Conservation (phyloP, 2,797 vertebrate species). For the Gymnoscopelus braueri region DNA sequence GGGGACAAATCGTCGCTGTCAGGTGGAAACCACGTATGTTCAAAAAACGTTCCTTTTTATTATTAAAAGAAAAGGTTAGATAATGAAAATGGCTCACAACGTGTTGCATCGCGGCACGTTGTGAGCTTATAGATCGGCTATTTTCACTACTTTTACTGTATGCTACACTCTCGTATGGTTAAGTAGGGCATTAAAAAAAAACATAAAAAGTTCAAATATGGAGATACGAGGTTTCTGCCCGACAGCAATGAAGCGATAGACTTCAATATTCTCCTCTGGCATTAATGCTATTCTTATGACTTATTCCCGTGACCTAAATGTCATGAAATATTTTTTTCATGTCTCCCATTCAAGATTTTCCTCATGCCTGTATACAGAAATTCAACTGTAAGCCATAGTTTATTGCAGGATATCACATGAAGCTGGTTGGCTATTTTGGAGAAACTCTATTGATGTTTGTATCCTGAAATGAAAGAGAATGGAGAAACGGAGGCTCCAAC, state of each 20-base stretch:
- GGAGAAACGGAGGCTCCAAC: conserved; percentile 67
- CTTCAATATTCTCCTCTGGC: not conserved
- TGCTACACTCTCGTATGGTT: too few species aligned
- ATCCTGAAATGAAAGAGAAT: conserved; percentile 54
- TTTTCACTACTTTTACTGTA: too few species aligned
- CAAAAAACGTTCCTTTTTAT: too few species aligned
- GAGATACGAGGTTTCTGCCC: conserved; percentile 35
- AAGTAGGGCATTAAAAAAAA: too few species aligned
- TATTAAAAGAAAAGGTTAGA: too few species aligned
- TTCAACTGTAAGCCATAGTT: conserved; percentile 51
- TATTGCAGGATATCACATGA: conserved; percentile 11
- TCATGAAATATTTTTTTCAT: too few species aligned
- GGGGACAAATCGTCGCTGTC: not conserved
- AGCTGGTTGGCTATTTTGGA: conserved; percentile 36
- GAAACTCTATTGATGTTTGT: conserved; percentile 21
- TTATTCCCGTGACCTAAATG: too few species aligned
- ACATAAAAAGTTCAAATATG: too few species aligned
- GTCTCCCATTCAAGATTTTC: not conserved
- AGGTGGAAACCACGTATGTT: not conserved
- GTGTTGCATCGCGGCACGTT: too few species aligned
- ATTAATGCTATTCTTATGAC: not conserved
- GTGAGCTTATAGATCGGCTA: too few species aligned
- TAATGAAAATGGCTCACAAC: too few species aligned
- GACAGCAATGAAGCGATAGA: conserved; percentile 11
- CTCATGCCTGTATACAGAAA: conserved; percentile 20